phyloP scores from a whole-genome alignment of 2,797 vertebrate species.

The Coendou prehensilis region DNA sequence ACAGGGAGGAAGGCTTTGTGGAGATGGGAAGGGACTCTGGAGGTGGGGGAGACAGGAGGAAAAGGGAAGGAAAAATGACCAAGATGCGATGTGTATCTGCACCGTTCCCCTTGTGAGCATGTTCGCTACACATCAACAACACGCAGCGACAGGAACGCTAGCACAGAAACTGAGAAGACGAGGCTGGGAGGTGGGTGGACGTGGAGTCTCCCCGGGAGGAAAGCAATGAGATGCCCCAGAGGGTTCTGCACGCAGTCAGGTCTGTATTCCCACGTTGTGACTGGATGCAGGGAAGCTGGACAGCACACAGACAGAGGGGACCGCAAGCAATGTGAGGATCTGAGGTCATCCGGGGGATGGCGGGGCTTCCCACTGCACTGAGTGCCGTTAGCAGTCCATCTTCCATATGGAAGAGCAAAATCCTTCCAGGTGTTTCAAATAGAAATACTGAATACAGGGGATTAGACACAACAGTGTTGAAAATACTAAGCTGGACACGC shows the following conservation, averaged over 20 bases:
- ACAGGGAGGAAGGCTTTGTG: background rate
- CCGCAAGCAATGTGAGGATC: background rate
- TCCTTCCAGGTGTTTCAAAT: background rate
- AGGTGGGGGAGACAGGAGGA: background rate
- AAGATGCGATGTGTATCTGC: background rate
- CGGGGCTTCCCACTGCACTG: background rate
- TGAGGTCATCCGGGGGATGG: background rate
- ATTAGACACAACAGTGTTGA: background rate
- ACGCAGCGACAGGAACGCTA: no score
- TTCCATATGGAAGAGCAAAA: background rate
- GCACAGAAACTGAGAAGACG: background rate
- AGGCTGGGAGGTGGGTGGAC: no score
- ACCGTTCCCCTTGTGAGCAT: no score
- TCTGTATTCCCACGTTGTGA: background rate
- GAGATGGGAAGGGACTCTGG: background rate
- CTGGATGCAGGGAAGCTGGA: background rate
- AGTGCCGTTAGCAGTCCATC: background rate
- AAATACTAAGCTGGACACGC: background rate
- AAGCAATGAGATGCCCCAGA: background rate
- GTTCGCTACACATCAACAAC: no score
- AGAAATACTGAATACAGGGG: background rate
- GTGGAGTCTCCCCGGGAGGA: background rate
- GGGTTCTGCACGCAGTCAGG: background rate
- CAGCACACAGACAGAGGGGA: no score
- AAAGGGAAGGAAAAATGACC: background rate